phyloP scores from a whole-genome alignment of 2,113 vertebrate species.

The Mormyrus iriodes region DNA sequence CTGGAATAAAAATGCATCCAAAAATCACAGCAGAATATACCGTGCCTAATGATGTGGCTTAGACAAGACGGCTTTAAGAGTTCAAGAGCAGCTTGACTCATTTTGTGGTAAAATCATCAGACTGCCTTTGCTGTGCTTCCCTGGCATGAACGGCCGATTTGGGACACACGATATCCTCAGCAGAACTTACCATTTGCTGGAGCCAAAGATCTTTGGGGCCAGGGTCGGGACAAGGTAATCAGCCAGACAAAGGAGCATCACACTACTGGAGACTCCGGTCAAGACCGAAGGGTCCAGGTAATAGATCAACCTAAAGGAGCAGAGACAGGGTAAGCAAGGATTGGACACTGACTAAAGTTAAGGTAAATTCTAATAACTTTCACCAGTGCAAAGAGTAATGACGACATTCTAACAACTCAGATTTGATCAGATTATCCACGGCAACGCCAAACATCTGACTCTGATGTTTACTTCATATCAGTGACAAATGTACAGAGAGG shows the following conservation, averaged over 20 bases:
- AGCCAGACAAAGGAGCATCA: constrained; percentile 75
- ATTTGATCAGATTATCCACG: neutral
- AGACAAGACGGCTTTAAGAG: neutral
- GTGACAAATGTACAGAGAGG: neutral
- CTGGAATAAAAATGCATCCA: neutral
- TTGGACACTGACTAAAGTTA: neutral
- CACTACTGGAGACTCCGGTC: constrained; percentile 69
- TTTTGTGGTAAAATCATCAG: neutral
- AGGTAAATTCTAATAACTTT: neutral
- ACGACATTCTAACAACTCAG: neutral
- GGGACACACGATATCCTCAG: neutral
- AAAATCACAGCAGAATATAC: neutral
- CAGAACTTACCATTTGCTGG: constrained; percentile 71
- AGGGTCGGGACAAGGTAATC: constrained; percentile 77
- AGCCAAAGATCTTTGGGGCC: constrained; percentile 73
- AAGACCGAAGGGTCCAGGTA: constrained; percentile 76
- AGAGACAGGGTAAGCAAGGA: neutral
- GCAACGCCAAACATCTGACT: neutral
- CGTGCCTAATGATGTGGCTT: neutral
- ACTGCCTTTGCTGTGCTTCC: neutral
- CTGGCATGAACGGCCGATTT: neutral
- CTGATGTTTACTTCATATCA: neutral
- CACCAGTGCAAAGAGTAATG: neutral
- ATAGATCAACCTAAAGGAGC: constrained; percentile 63
- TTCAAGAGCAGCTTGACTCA: neutral